Base-by-base conservation (phyloP, 1,140 invertebrate genomes). In the Lithobius niger region DNA sequence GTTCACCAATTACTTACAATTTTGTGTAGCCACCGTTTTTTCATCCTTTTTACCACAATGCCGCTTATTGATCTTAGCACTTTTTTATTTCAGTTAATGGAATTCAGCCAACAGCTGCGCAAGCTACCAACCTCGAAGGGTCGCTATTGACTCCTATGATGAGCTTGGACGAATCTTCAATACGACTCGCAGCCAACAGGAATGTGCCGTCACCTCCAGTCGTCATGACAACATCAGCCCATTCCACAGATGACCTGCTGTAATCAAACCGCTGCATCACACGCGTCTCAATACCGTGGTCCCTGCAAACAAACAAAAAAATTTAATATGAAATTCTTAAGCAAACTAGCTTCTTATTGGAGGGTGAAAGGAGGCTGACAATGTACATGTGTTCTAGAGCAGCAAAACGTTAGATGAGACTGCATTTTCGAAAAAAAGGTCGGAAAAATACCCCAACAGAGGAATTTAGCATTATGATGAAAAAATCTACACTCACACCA, bases 131-230 rank as follows among this genome's bases (percentile, higher is more conserved):
- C 73, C 76, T 73, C 21, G 80, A 77, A 0, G 95, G 94, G 70
- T 97, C 88, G n/a, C 94, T 97, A 75, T 99, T 99, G 60, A 99
- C 88, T 0, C 96, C 96, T 63, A 99, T 83, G 31, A 99, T 82
- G 21, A 93, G 89, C 66, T 88, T 97, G 53, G 81, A 76, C 61
- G 77, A 69, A 56, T 74, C 72, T 19, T 71, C 67, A 47, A 97
- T 82, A 69, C 84, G 81, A 65, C 86, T 91, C 1, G 96, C 89
- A 2, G 90, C 92, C 47, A 97, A 73, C 27, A 99, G 77, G 73
- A 97, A 99, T 24, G 96, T 99, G 2, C 97, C 97, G 75, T 99
- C 96, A 1, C 97, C 97, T 40, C 96, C 96, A 61, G 91, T 88
- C 0, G 94, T 89, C 16, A 99, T 78, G 51, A 99, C 79, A 40